Percentiles rank a stretch among this genome's conserved stretches.
Conservation (phyloP, 2,113 vertebrate species). For the Geococcyx californianus region DNA sequence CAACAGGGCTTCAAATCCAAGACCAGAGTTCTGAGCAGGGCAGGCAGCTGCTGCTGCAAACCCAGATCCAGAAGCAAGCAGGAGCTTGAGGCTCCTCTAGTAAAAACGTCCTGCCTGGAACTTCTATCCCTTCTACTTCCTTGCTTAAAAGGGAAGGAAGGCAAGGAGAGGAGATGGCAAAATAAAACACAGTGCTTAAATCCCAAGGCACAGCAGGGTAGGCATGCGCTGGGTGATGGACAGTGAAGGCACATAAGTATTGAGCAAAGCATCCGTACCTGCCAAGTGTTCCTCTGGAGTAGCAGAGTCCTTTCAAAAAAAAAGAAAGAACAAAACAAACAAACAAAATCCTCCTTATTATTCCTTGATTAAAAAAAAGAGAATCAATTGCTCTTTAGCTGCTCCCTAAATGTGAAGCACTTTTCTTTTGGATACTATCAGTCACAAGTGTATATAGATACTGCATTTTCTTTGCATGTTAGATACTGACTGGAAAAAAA, state of each 20-base stretch:
- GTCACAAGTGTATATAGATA: background rate
- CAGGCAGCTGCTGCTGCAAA: background rate
- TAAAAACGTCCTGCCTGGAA: background rate
- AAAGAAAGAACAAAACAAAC: background rate
- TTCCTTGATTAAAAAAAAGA: background rate
- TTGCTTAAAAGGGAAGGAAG: background rate
- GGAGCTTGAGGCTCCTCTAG: background rate
- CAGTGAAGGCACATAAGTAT: rapidly evolving
- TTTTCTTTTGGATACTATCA: background rate
- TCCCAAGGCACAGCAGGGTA: background rate
- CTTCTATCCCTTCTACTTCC: background rate
- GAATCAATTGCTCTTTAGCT: background rate
- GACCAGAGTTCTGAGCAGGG: background rate
- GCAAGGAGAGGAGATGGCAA: background rate
- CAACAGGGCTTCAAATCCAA: background rate
- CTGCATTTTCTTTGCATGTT: background rate
- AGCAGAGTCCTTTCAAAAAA: background rate
- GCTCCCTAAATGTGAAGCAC: background rate
- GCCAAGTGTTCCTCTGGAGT: background rate
- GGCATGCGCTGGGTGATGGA: background rate
- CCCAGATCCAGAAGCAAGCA: rapidly evolving
- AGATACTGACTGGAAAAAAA: background rate
- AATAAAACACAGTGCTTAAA: background rate
- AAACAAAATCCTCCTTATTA: background rate
- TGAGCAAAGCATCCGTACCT: background rate